Conservation (phyloP, 2,113 vertebrate genomes). For the Burhinus oedicnemus region DNA sequence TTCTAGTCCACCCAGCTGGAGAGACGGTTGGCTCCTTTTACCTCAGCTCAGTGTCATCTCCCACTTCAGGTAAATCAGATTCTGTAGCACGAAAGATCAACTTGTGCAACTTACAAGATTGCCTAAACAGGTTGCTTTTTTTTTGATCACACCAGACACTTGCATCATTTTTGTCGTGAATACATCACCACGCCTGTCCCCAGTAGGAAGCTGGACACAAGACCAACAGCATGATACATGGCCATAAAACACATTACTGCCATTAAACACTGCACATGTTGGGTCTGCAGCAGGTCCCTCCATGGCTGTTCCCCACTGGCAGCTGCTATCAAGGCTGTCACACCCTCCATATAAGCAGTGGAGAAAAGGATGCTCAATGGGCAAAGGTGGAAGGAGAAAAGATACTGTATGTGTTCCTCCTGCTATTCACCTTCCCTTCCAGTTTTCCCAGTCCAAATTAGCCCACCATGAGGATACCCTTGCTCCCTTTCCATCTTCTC, state of each 20-base stretch:
- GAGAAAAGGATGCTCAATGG: not conserved
- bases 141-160: not conserved
- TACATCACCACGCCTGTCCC: not conserved
- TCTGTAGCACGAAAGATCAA: not conserved
- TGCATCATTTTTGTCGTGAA: not conserved
- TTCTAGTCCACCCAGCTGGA: not conserved
- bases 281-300: not conserved
- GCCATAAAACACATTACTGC: fast-evolving
- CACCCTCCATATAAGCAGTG: not conserved
- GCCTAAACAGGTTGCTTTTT: not conserved
- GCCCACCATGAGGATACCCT: not conserved
- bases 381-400: not conserved
- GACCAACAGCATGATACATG: not conserved
- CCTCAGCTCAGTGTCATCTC: not conserved
- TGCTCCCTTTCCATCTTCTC: not conserved
- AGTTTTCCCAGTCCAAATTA: not conserved
- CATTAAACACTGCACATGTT: not conserved
- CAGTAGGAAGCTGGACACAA: not conserved
- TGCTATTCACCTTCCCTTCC: not conserved
- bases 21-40: not conserved
- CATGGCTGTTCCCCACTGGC: not conserved
- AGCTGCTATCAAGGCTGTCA: not conserved
- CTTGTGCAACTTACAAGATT: not conserved
- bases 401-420: not conserved
- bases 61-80: not conserved